Percentiles rank a stretch among this genome's conserved stretches.
These are phyloP conservation scores for Hydrozoanthus gracilis DNA, from an alignment of 92 coral and sea anemone genomes.

Conservation along the genomic window DNA sequence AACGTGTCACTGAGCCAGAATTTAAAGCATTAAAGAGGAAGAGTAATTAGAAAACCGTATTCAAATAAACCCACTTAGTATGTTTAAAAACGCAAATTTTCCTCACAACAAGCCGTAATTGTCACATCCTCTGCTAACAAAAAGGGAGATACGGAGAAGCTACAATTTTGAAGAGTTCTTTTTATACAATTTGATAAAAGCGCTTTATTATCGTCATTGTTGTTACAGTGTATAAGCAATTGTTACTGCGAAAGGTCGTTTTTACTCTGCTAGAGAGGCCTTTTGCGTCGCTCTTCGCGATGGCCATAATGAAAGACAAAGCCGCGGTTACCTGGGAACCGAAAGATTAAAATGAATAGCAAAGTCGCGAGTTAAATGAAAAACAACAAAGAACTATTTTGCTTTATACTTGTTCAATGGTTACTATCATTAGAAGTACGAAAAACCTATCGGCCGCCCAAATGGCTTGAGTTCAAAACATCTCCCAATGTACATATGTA, in stretches of 20 bases:
- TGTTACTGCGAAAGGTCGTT: background rate
- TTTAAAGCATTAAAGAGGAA: slow-evolving; percentile 32
- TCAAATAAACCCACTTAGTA: slow-evolving; percentile 35
- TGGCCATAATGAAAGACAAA: slow-evolving; percentile 13
- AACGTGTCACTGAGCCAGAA: slow-evolving; percentile 31
- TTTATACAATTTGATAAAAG: background rate
- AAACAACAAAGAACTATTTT: slow-evolving; percentile 3
- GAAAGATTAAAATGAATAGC: slow-evolving; percentile 33
- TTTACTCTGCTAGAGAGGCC: background rate
- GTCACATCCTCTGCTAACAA: background rate
- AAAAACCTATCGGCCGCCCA: background rate
- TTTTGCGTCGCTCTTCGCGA: background rate
- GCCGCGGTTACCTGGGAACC: slow-evolving; percentile 33
- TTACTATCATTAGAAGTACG: background rate
- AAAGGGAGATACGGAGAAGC: background rate
- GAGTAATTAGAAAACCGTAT: slow-evolving; percentile 37
- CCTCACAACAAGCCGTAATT: slow-evolving; percentile 42
- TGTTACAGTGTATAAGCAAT: slow-evolving; percentile 16
- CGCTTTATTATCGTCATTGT: background rate
- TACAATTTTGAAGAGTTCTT: background rate
- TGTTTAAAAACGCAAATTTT: slow-evolving; percentile 40
- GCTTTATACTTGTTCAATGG: slow-evolving; percentile 1
- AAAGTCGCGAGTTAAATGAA: slow-evolving; percentile 23
- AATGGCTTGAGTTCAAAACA: slow-evolving; percentile 28
- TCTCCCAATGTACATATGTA: background rate